Percentiles rank a stretch among this genome's conserved stretches.
phyloP scores from a whole-genome alignment of 2,888 invertebrate species.

The Harmothoe impar region DNA sequence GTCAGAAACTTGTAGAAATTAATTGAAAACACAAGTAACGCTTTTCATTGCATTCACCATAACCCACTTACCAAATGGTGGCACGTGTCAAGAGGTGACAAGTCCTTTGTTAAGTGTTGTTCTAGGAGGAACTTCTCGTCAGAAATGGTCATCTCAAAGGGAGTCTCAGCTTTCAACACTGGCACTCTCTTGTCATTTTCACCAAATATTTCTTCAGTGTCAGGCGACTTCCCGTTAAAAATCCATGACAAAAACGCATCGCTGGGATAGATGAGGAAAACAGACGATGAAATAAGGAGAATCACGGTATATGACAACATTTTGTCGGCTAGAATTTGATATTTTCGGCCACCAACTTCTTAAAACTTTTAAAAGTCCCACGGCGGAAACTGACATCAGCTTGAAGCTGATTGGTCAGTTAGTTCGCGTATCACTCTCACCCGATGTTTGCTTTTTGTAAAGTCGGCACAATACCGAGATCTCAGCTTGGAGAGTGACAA shows the following conservation, averaged over 20 bases:
- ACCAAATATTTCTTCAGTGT: slow-evolving; percentile 33
- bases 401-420: not conserved
- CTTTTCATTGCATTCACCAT: no score
- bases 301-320: not conserved
- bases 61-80: slow-evolving; percentile 57
- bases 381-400: slow-evolving; percentile 53
- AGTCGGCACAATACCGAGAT: no score
- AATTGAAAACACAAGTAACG: no score
- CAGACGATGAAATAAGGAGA: not conserved
- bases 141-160: slow-evolving; percentile 57
- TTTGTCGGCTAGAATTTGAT: not conserved
- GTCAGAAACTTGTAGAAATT: no score
- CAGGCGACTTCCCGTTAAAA: slow-evolving; percentile 19
- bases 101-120: slow-evolving; percentile 2
- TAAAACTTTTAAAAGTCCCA: slow-evolving; percentile 46
- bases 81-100: slow-evolving; percentile 60
- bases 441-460: no score
- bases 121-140: slow-evolving; percentile 58
- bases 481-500: no score
- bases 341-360: not conserved
- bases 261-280: slow-evolving; percentile 5
- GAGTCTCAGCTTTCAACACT: not conserved
- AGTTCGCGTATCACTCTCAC: not conserved
- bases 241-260: slow-evolving; percentile 6
- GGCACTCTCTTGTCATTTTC: slow-evolving; percentile 35